Conservation (phyloP, 2,888 invertebrate genomes). For the Prosopocoilus inquinatus region DNA sequence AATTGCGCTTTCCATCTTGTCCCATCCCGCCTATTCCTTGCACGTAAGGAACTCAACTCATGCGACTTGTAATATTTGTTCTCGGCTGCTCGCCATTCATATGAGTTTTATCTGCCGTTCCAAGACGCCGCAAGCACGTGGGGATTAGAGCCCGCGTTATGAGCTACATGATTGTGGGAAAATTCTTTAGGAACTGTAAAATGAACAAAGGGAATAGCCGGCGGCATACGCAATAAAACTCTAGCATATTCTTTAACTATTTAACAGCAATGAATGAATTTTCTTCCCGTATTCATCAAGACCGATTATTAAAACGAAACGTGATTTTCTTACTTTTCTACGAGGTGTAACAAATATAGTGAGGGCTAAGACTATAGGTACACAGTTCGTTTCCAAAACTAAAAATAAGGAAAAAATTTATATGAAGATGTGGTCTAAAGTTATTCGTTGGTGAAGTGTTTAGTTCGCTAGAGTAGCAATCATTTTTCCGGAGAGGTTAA, state of each 20-base stretch:
- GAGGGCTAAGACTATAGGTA: too few species aligned
- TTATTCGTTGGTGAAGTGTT: too few species aligned
- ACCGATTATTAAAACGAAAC: too few species aligned
- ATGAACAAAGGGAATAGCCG: constrained; percentile 11
- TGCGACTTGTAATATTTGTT: constrained; percentile 52
- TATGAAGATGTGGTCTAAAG: too few species aligned
- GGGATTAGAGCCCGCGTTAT: constrained; percentile 38
- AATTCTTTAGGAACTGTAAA: constrained; percentile 14
- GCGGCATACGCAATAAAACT: not conserved
- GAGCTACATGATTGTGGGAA: constrained; percentile 31
- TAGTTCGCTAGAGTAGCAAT: too few species aligned
- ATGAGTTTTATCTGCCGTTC: constrained; percentile 48
- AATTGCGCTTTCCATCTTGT: constrained; percentile 70
- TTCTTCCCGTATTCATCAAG: too few species aligned
- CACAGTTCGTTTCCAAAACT: too few species aligned
- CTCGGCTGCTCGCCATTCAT: constrained; percentile 50
- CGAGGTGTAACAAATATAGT: too few species aligned
- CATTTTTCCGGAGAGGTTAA: too few species aligned
- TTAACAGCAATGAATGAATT: not conserved
- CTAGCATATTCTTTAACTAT: not conserved
- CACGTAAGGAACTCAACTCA: constrained; percentile 53
- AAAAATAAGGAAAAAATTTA: too few species aligned
- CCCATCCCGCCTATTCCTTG: constrained; percentile 52
- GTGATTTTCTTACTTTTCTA: too few species aligned
- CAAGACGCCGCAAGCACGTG: constrained; percentile 47